Evolutionary conservation across 2,888 invertebrate species (phyloP).

Genomic region (Morpho achilles): DNA sequence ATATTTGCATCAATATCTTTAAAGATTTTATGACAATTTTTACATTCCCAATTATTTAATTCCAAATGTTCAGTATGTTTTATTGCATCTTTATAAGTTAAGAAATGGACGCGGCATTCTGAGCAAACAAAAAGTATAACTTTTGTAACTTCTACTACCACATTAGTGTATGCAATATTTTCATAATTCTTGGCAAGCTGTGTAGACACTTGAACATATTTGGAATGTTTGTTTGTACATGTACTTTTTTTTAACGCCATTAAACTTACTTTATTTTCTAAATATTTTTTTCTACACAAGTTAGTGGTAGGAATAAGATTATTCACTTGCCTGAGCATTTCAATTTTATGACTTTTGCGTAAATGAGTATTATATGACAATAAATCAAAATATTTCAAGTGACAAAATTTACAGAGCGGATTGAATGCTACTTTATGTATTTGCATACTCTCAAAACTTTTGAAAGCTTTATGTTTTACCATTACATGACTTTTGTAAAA

Average conservation of each 20-base stretch:
- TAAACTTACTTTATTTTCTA: no score
- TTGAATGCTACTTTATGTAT: constrained; percentile 36
- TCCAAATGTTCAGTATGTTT: constrained; percentile 47
- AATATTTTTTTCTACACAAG: no score
- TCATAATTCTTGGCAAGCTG: no score
- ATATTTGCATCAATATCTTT: constrained; percentile 45
- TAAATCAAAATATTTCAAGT: constrained; percentile 26
- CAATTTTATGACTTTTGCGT: constrained; percentile 25
- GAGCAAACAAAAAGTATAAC: constrained; percentile 50
- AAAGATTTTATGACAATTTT: constrained; percentile 43
- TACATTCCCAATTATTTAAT: constrained; percentile 52
- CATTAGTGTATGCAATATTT: no score
- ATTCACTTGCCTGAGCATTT: constrained; percentile 5
- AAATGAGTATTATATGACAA: constrained; percentile 35
- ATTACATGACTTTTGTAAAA: constrained; percentile 18
- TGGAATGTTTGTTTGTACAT: not conserved
- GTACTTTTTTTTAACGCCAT: no score
- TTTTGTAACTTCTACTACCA: constrained; percentile 25
- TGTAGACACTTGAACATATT: not conserved
- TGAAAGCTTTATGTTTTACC: constrained; percentile 20
- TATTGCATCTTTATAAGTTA: constrained; percentile 42
- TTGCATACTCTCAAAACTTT: constrained; percentile 1
- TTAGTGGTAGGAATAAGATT: not conserved
- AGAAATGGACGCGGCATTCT: constrained; percentile 53
- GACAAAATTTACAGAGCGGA: constrained; percentile 43